Conservation (phyloP, 2,797 vertebrate genomes). For the Benthosema pterotum region DNA sequence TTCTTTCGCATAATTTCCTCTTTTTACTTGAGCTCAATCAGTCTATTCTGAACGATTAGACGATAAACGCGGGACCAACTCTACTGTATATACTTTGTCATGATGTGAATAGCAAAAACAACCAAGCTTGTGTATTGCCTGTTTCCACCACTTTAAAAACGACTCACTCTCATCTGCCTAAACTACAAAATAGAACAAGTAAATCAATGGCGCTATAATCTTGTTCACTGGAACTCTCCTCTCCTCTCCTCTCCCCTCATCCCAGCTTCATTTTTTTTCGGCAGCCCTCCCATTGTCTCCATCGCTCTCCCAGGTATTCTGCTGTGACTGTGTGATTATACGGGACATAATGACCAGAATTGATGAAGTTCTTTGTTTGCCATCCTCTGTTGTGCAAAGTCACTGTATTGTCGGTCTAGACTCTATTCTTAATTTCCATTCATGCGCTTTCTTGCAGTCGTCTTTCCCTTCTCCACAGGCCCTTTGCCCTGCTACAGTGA, state of each 20-base stretch:
- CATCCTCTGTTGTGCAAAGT: slow-evolving; percentile 56
- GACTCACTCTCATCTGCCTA: background rate
- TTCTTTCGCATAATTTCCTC: background rate
- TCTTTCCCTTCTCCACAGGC: too few species aligned
- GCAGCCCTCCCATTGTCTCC: background rate
- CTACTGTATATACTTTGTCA: too few species aligned
- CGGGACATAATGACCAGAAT: slow-evolving; percentile 31
- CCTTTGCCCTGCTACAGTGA: slow-evolving; percentile 12
- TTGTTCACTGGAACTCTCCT: background rate
- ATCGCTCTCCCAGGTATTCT: slow-evolving; percentile 33
- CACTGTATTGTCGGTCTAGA: background rate
- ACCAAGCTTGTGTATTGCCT: too few species aligned
- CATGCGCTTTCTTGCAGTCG: background rate
- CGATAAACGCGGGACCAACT: background rate
- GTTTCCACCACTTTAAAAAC: too few species aligned
- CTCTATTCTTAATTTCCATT: slow-evolving; percentile 45
- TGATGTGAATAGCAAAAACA: too few species aligned
- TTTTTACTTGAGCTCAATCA: slow-evolving; percentile 17
- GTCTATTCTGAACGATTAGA: slow-evolving; percentile 14
- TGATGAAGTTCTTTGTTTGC: slow-evolving; percentile 48
- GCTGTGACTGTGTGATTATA: slow-evolving; percentile 38
- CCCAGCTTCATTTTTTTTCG: background rate
- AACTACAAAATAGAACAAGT: slow-evolving; percentile 7
- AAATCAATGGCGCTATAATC: background rate
- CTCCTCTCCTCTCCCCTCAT: background rate